Evolutionary conservation across 2,797 vertebrate species (phyloP), one percentile per base, ranked within the genome.

Genomic region (Lepilemur septentrionalis): DNA sequence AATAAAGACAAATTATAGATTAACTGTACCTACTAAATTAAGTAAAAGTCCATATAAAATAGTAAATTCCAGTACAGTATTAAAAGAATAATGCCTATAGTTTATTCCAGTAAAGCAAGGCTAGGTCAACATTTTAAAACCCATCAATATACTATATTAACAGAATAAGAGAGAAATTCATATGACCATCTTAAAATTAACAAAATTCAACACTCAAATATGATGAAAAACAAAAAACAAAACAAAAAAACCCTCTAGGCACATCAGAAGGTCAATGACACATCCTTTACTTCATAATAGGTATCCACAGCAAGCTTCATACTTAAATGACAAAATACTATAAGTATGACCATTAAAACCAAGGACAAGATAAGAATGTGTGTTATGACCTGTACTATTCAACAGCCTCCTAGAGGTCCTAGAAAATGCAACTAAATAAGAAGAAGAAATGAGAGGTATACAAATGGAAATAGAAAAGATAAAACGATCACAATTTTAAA

Each of bases 1-100:
- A 91, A 91, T 28, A 88, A 90, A 95, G 95, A 87, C 38, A 89
- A 93, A 91, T 93, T 93, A 95, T 46, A 84, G 85, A 95, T 41
- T 38, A 72, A 28, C 7, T 2, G 73, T 57, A 79, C n/a, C 61
- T 87, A 84, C 30, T 46, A 88, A 95, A 84, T 92, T 73, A 83
- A 94, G 48, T 35, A 95, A 78, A 80, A 32, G 0, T 8, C 32
- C 30, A 67, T 18, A 88, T 43, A 41, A 84, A 91, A 83, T 5
- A 87, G 55, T 63, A 75, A 92, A 94, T 80, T 48, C n/a, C 41
- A 82, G 43, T 82, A 70, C 43, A 52, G 25, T 30, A 52, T 76
- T 81, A 43, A 94, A 90, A 84, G 50, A 63, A 59, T 30, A 87
- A 87, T 81, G 59, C 5, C 23, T 43, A 61, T 32, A 59, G 38